Evolutionary conservation across 2,888 invertebrate genomes (phyloP), one percentile per base, ranked within the genome.

Genomic region (Hofmannophila pseudospretella): DNA sequence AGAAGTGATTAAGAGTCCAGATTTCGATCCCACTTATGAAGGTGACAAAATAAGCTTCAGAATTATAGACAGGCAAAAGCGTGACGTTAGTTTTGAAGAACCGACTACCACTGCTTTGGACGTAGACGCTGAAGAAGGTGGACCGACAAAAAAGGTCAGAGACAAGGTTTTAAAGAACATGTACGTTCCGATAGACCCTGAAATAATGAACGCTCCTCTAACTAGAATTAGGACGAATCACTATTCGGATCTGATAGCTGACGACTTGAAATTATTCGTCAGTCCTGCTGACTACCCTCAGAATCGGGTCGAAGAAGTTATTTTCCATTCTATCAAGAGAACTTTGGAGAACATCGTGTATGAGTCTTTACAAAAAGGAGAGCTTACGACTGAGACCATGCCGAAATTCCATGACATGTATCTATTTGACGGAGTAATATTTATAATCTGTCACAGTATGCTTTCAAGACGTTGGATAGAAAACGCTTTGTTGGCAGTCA

Each of bases 341-440:
- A 59, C 63, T 0, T 55, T 84, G 1, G 81, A 82, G 38, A 56
- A 51, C 7, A 57, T 77, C 7, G 59, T 80, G 0, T 47, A 62
- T 14, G 68, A 73, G 10, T 47, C 47, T 0, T 37, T 67, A 2
- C 57, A 58, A 10, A 58, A 45, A 11, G 56, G 54, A 1, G 53
- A 58, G 3, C 28, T 62, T 0, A 46, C 48, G 0, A 61, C 59
- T 9, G 56, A 54, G 0, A 47, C 44, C 0, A 52, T 72, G 30
- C 84, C 82, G 0, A 76, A 66, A 44, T 70, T 78, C 23, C 77
- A 82, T 34, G 84, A 85, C 23, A 69, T 84, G 42, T 84, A 85
- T 36, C 42, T 84, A 12, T 82, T 82, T 34, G 85, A 85, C 33
- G 85, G 85, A 1, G 82, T 82, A 0, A 81, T 84, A 7, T 85